Base-by-base conservation (phyloP, 2,113 vertebrate species). In the Peromyscus leucopus region DNA sequence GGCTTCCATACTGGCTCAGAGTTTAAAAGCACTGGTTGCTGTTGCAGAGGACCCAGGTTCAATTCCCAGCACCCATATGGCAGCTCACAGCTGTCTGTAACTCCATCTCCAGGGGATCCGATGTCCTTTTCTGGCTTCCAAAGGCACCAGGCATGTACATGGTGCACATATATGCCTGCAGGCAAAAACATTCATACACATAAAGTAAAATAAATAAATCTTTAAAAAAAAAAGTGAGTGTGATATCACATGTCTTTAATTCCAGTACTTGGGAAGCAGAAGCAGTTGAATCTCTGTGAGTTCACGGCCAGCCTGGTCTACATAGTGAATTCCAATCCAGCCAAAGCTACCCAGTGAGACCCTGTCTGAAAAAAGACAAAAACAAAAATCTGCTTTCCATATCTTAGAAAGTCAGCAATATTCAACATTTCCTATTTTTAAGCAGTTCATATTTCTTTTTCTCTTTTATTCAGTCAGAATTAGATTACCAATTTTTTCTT, bases 381-480 rank as follows among this genome's bases (percentile, higher is more conserved):
- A 85, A 19, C 39, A 65, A 85, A 65, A 85, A 90, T 63, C 88
- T 86, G 51, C 75, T 93, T 82, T 71, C 61, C 5, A 2, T 61
- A 61, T 75, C 51, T 95, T 87, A 95, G 76, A 57, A 90, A 91
- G 65, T 89, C 80, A 59, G 83, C 48, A 80, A 72, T 79, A 69
- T 26, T 94, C 67, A 69, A 39, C 12, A 71, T 12, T 94, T 84
- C 51, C 65, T 82, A 75, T 67, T 89, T 95, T 95, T 89, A 96
- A 97, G 74, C 33, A 92, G 24, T 87, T 96, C 59, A 72, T 92
- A 71, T 79, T 87, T 91, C 96, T 57, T 82, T 83, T 91, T 93
- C 46, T 82, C 31, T 90, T 95, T 93, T 90, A 79, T 97, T 93
- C 93, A 85, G 78, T 36, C 90, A 96, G 92, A 96, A 93, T 97